phyloP scores from a whole-genome alignment of 2,888 invertebrate genomes.

The Chydorus sphaericus region DNA sequence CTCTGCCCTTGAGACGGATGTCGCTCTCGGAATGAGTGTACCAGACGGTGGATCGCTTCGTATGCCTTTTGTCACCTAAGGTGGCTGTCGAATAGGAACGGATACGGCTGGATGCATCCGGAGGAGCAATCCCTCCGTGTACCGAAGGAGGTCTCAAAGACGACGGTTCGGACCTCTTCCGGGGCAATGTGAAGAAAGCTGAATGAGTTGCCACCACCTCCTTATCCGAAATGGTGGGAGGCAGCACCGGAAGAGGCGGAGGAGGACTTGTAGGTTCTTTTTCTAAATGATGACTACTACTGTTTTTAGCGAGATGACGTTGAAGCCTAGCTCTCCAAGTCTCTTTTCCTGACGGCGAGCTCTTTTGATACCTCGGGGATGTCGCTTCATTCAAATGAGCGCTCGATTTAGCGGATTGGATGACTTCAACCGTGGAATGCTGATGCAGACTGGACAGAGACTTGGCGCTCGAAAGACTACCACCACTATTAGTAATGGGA shows the following conservation, averaged over 20 bases:
- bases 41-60: conserved; percentile 10
- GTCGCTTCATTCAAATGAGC: too few species aligned
- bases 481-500: not conserved
- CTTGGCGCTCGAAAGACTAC: not conserved
- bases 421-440: too few species aligned
- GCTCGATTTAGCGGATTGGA: too few species aligned
- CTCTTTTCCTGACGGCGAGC: too few species aligned
- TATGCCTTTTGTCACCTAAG: not conserved
- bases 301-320: too few species aligned
- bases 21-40: not conserved
- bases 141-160: not conserved
- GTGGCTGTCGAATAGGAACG: not conserved
- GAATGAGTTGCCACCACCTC: not conserved
- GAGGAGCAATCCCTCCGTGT: not conserved
- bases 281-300: too few species aligned
- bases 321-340: too few species aligned
- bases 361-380: too few species aligned
- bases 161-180: not conserved
- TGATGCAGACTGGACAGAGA: not conserved
- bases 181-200: not conserved
- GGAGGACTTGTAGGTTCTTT: too few species aligned
- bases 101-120: not conserved
- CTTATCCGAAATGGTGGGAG: too few species aligned
- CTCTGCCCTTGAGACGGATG: not conserved
- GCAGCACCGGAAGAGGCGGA: too few species aligned